Base-by-base conservation (phyloP, 2,113 vertebrate species). In the Antechinus stuartii region DNA sequence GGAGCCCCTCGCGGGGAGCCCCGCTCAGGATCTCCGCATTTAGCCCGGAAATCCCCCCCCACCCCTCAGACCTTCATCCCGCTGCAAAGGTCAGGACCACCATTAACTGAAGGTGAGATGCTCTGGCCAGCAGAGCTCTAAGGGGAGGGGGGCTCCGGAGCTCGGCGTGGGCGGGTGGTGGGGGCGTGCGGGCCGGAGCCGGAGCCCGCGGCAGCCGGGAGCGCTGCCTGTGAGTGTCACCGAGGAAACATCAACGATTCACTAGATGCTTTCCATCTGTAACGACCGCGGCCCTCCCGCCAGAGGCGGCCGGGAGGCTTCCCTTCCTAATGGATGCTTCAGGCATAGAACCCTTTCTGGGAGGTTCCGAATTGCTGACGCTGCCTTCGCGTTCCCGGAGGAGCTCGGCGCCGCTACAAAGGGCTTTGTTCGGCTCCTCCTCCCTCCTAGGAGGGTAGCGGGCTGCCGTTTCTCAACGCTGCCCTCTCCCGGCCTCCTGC, bases 401-500 rank as follows among this genome's bases (percentile, higher is more conserved):
- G 96, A 95, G 96, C 92, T 94, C 56, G 91, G 54, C 56, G 95
- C 94, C 96, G 94, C 94, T 96, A 84, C 95, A 95, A 95, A 61
- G 94, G 93, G 90, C 96, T 97, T 95, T 96, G 90, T 96, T 92
- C 95, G 61, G 92, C 93, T 61, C 68, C 96, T 97, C 95, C 96
- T 97, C 95, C 47, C 89, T 92, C 94, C 90, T 93, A 57, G 49
- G 95, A 90, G 42, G n/a, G n/a, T 56, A 22, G 42, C 55, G 8
- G 96, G 96, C 96, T 97, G 97, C 94, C 9, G 95, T 97, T 98
- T 98, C 95, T 97, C 97, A 30, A 97, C 91, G 97, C 95, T 98
- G 98, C 98, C 97, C 98, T 98, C 98, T 98, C 97, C 98, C 98
- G 98, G 97, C 94, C 93, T 94, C 53, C 19, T 23, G n/a, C 19